Base-by-base conservation (phyloP, 2,113 vertebrate species). In the Apteryx owenii region DNA sequence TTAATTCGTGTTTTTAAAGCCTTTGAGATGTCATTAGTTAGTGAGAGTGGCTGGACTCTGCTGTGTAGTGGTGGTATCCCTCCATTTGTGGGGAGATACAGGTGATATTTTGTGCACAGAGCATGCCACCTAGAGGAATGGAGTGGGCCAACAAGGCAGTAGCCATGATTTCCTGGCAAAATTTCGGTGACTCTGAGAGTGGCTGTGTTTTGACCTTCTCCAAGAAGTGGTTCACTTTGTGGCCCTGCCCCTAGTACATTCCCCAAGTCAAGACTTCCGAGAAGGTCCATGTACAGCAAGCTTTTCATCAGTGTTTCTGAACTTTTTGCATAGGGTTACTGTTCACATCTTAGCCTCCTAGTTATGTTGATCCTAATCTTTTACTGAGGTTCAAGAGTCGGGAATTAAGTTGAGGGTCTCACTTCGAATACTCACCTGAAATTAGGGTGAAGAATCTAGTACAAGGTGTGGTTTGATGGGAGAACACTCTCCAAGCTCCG, bases 81-180 rank as follows among this genome's bases (percentile, higher is more conserved):
- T 53, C 65, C 31, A 2, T 1, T 6, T 8, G 12, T 48, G 50
- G 29, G 89, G 65, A n/a, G 64, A 5, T 23, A 23, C 51, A 85
- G 93, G 82, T 96, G 33, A 51, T 12, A 1, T 36, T 93, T 77
- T 10, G 4, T 85, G 79, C 97, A 95, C 71, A 42, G 50, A 82
- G 50, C 93, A 48, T 97, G 95, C 94, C 94, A 93, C 85, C 94
- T 89, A 96, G 87, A 96, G 91, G 95, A 91, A 25, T 0, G 4
- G 12, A 82, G 58, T 2, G 4, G 36, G 86, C 88, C 5, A 6
- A 82, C 82, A 94, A 38, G 66, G 70, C 94, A 73, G 62, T 12
- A 65, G 54, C 56, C 72, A 3, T 10, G 56, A 31, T 80, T 42
- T 82, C 25, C 66, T 95, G 81, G n/a, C 44, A 48, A 42, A 87